Conservation (phyloP, 2,888 invertebrate species). For the Pegoplata infirma region DNA sequence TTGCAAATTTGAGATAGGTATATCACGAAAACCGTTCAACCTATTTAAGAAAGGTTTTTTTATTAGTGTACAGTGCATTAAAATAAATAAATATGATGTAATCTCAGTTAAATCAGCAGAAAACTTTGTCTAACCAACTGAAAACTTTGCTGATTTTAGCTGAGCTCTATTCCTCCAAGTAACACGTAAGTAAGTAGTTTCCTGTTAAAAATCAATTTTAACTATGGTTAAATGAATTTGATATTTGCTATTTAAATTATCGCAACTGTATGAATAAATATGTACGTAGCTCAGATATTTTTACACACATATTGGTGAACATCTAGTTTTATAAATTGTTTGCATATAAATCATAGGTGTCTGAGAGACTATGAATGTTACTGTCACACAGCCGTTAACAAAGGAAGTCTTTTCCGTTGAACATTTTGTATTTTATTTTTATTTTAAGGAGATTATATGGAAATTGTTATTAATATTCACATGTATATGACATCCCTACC, state of each 20-base stretch:
- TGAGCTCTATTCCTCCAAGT: no score
- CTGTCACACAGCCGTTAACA: conserved; percentile 33
- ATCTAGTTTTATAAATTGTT: conserved; percentile 50
- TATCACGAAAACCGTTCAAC: no score
- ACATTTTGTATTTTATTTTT: neutral
- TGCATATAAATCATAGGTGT: conserved; percentile 49
- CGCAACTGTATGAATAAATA: neutral
- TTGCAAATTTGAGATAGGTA: no score
- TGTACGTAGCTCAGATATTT: neutral
- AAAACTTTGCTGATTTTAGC: no score
- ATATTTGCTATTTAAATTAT: neutral
- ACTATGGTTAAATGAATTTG: no score
- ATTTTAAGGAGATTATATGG: conserved; percentile 31
- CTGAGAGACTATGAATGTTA: conserved; percentile 8
- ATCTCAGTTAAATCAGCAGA: no score
- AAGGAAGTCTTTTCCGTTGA: neutral
- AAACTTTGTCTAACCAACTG: no score
- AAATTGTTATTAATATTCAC: conserved; percentile 53
- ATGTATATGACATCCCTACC: conserved; percentile 25
- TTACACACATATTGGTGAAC: neutral
- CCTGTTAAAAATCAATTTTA: no score
- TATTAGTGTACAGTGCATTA: no score
- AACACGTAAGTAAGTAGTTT: no score
- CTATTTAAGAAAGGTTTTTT: no score
- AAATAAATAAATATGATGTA: no score